Conservation (phyloP, 2,113 vertebrate genomes). For the Oriolus oriolus region DNA sequence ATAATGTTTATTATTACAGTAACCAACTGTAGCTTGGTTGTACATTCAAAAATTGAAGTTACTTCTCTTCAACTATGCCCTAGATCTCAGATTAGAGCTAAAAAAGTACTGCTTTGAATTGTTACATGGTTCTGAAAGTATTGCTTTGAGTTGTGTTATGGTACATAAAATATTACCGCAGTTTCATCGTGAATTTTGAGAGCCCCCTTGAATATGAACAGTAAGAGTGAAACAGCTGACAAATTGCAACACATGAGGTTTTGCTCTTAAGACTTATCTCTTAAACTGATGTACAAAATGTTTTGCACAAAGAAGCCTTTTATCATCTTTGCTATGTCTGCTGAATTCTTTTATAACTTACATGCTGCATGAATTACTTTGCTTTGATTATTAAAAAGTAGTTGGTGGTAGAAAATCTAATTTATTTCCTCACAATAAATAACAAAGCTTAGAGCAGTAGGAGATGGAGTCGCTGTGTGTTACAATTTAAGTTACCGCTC, state of each 20-base stretch:
- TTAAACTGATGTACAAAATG: neutral
- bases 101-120: neutral
- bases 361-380: neutral
- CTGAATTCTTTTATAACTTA: neutral
- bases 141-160: neutral
- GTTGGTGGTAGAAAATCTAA: neutral
- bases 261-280: neutral
- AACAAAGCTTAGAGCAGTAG: neutral
- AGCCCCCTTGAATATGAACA: neutral
- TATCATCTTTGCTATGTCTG: neutral
- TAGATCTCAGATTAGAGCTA: neutral
- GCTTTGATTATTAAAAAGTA: conserved; percentile 39
- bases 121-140: neutral
- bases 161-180: neutral
- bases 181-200: neutral
- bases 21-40: neutral
- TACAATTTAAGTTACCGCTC: neutral
- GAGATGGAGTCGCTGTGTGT: neutral
- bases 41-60: neutral
- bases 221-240: neutral
- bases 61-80: neutral
- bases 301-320: conserved; percentile 4
- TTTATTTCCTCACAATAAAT: neutral
- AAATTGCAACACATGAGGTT: neutral
- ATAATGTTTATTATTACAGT: neutral